These are phyloP conservation scores for Apotomis capreana DNA, from an alignment of 2,888 invertebrate genomes.

Conservation along the genomic window DNA sequence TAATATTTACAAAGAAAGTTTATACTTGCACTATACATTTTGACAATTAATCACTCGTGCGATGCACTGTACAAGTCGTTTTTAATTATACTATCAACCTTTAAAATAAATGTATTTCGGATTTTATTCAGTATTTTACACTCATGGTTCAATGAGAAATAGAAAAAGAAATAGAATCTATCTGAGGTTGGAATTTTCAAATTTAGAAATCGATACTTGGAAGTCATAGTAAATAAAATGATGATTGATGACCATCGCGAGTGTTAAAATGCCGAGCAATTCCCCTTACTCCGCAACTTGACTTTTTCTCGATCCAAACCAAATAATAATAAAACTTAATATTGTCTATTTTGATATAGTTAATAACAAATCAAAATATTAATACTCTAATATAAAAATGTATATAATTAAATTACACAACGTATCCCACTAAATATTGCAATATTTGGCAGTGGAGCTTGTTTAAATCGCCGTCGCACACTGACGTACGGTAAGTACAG, in stretches of 20 bases:
- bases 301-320: slow-evolving; percentile 46
- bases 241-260: background rate
- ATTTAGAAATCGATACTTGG: background rate
- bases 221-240: background rate
- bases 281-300: slow-evolving; percentile 63
- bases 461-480: background rate
- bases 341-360: slow-evolving; percentile 53
- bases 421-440: slow-evolving; percentile 57
- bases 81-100: slow-evolving; percentile 54
- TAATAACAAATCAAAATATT: slow-evolving; percentile 52
- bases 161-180: background rate
- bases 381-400: slow-evolving; percentile 59
- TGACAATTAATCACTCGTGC: slow-evolving; percentile 35
- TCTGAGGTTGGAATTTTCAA: background rate
- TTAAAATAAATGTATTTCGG: slow-evolving; percentile 52
- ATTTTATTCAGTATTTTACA: slow-evolving; percentile 20
- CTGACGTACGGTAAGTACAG: background rate
- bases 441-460: slow-evolving; percentile 47
- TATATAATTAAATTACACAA: slow-evolving; percentile 60
- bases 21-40: slow-evolving; percentile 46
- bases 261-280: slow-evolving; percentile 10
- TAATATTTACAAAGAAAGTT: slow-evolving; percentile 79
- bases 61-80: slow-evolving; percentile 56
- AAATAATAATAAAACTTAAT: slow-evolving; percentile 44
- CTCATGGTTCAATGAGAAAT: background rate